A percentile compares a stretch with the other conserved stretches of the same genome.
Evolutionary conservation across 2,797 vertebrate species (phyloP).

Genomic region (Peromyscus nudipes): DNA sequence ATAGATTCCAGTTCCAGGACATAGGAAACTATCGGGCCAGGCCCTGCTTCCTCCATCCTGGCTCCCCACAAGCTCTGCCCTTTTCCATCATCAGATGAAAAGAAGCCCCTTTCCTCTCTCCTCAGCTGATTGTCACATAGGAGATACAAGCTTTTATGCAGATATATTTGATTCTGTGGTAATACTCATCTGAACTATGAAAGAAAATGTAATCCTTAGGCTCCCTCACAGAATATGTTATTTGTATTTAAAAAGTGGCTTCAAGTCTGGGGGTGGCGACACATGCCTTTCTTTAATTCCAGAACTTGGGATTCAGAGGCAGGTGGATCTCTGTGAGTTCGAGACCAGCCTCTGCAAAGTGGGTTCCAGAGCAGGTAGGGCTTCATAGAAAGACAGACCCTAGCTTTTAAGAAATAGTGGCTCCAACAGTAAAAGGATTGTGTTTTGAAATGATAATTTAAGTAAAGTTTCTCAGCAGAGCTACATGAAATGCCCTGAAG

Average conservation of each 20-base stretch:
- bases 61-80: neutral
- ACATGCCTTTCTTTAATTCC: neutral
- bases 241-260: constrained; percentile 55
- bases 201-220: constrained; percentile 65
- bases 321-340: neutral
- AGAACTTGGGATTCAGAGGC: neutral
- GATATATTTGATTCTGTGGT: constrained; percentile 35
- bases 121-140: constrained; percentile 49
- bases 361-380: too few relatives aligned
- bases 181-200: constrained; percentile 63
- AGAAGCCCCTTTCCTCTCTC: neutral
- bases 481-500: constrained; percentile 25
- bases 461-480: constrained; percentile 20
- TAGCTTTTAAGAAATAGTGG: neutral
- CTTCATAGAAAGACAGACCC: neutral
- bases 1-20: neutral
- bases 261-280: neutral
- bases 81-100: constrained; percentile 47
- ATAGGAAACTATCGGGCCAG: neutral
- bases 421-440: constrained; percentile 2
- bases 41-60: neutral
- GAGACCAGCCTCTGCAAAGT: neutral
- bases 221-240: constrained; percentile 27
- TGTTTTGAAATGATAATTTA: constrained; percentile 53
- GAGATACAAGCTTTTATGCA: constrained; percentile 41